Conservation (phyloP, 2,797 vertebrate genomes). For the Poecilia wingei region DNA sequence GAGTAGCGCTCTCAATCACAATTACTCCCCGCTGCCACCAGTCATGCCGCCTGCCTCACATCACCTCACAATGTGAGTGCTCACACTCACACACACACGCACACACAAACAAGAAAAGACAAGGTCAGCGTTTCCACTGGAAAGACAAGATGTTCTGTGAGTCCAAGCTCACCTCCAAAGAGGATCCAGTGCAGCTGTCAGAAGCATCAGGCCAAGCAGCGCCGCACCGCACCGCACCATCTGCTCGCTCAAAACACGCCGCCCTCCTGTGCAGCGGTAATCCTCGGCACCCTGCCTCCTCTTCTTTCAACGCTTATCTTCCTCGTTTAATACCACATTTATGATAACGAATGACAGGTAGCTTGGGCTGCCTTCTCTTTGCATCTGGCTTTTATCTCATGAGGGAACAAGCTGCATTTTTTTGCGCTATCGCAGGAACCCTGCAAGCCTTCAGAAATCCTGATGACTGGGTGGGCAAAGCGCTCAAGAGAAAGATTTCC, state of each 20-base stretch:
- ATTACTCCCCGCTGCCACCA: slow-evolving; percentile 80
- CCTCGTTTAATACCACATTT: slow-evolving; percentile 76
- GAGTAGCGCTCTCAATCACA: slow-evolving; percentile 80
- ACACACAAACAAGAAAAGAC: slow-evolving; percentile 32
- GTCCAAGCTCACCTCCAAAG: slow-evolving; percentile 60
- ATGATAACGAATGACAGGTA: slow-evolving; percentile 80
- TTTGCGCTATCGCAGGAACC: slow-evolving; percentile 49
- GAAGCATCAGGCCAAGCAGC: slow-evolving; percentile 53
- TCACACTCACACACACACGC: slow-evolving; percentile 21
- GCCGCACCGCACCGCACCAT: slow-evolving; percentile 57
- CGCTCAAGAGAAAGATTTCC: slow-evolving; percentile 54
- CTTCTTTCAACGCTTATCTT: slow-evolving; percentile 78
- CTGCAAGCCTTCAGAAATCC: slow-evolving; percentile 58
- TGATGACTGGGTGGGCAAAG: slow-evolving; percentile 56
- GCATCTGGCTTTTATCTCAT: slow-evolving; percentile 69
- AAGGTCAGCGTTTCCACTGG: slow-evolving; percentile 64
- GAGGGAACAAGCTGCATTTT: slow-evolving; percentile 74
- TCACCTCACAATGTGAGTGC: slow-evolving; percentile 47
- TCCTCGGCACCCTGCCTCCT: slow-evolving; percentile 69
- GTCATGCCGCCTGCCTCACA: slow-evolving; percentile 68
- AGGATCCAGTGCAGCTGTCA: slow-evolving; percentile 76
- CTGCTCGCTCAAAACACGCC: slow-evolving; percentile 70
- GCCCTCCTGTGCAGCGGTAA: slow-evolving; percentile 66
- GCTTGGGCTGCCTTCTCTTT: slow-evolving; percentile 57
- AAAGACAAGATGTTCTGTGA: slow-evolving; percentile 60